Conservation (phyloP, 2,113 vertebrate species). For the Bostrychus sinensis region DNA sequence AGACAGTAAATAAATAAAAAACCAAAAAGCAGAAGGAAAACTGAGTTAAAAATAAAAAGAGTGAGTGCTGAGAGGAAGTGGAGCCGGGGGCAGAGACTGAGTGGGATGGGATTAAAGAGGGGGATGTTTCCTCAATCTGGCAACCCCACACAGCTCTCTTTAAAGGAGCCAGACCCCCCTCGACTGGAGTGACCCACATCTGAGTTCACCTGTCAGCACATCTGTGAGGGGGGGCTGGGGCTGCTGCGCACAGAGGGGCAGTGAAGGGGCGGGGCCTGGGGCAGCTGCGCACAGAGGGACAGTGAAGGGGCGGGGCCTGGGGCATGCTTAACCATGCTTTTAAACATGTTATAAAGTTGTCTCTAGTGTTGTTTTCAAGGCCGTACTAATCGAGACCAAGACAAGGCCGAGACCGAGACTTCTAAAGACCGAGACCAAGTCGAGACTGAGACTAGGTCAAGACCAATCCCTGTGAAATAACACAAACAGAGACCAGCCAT, state of each 20-base stretch:
- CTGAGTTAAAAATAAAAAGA: constrained; percentile 1
- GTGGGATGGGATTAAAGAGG: constrained; percentile 50
- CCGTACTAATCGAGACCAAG: too few species aligned
- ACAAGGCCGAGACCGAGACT: too few species aligned
- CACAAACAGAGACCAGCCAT: too few species aligned
- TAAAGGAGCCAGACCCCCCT: constrained; percentile 47
- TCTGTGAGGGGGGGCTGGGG: background rate
- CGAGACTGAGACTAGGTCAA: too few species aligned
- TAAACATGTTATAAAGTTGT: too few species aligned
- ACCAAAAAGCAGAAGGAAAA: background rate
- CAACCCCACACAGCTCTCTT: constrained; percentile 29
- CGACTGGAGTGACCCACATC: constrained; percentile 54
- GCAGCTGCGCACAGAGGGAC: background rate
- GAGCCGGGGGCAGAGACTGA: constrained; percentile 23
- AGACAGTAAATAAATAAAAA: background rate
- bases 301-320: background rate
- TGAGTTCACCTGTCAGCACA: constrained; percentile 48
- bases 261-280: background rate
- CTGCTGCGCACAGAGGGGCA: background rate
- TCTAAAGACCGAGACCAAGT: too few species aligned
- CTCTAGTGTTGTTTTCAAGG: too few species aligned
- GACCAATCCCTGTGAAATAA: too few species aligned
- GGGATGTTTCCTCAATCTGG: constrained; percentile 55
- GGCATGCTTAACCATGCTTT: too few species aligned
- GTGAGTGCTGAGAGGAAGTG: constrained; percentile 27